Conservation (phyloP, 2,797 vertebrate genomes). For the Leuciscus waleckii region DNA sequence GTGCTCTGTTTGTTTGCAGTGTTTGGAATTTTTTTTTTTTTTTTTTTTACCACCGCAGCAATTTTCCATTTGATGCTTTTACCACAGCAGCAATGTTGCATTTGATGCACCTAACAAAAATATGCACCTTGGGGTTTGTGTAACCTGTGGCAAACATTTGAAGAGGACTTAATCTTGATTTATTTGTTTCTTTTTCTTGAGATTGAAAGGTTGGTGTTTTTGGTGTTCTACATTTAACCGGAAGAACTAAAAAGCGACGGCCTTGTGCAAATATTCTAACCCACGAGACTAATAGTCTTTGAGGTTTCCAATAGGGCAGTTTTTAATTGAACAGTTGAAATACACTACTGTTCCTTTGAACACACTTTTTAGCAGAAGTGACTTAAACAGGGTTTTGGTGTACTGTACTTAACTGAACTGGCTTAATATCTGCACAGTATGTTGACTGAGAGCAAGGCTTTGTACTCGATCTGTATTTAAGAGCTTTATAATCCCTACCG, state of each 20-base stretch:
- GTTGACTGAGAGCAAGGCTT: conserved; percentile 54
- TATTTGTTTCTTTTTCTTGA: not conserved
- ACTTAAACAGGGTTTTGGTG: conserved; percentile 23
- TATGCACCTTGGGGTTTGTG: conserved; percentile 23
- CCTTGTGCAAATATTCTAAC: conserved; percentile 8
- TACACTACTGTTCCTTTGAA: not conserved
- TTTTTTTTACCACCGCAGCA: not conserved
- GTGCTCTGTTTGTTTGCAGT: conserved; percentile 5
- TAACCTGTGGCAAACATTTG: conserved; percentile 14
- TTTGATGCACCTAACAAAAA: not conserved
- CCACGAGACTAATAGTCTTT: not conserved
- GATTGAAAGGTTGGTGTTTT: not conserved
- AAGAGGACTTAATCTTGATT: not conserved
- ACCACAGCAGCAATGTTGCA: not conserved
- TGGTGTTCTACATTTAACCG: not conserved
- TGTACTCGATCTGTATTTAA: conserved; percentile 49
- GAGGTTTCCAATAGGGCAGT: not conserved
- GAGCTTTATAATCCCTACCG: conserved; percentile 63
- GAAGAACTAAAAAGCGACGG: not conserved
- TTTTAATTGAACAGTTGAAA: conserved; percentile 20
- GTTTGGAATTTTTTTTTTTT: not conserved
- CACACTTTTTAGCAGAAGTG: not conserved
- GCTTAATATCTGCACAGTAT: conserved; percentile 13
- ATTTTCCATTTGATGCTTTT: not conserved
- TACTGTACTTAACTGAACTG: not conserved